Evolutionary conservation across 2,888 invertebrate species (phyloP).

Genomic region (Sialis fuliginosa): DNA sequence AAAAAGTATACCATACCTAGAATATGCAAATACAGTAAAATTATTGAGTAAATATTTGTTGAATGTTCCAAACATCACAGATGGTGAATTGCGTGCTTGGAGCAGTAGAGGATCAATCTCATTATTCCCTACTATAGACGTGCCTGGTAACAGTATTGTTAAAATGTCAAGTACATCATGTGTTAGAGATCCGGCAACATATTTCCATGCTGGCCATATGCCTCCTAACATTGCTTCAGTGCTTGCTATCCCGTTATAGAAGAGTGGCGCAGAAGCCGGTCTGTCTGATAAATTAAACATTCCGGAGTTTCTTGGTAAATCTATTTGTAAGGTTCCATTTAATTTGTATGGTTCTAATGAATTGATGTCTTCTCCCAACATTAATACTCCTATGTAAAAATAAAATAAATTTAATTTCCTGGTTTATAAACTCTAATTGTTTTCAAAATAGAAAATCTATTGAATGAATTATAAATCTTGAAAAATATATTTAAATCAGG

Average conservation of each 20-base stretch:
- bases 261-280: conserved; percentile 11
- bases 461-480: no score
- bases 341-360: conserved; percentile 19
- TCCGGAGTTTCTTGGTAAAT: conserved; percentile 21
- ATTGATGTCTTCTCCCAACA: conserved; percentile 20
- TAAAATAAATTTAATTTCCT: no score
- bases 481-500: no score
- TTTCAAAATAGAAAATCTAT: no score
- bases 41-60: conserved; percentile 27
- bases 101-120: conserved; percentile 22
- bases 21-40: conserved; percentile 41
- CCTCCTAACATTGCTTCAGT: conserved; percentile 18
- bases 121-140: conserved; percentile 28
- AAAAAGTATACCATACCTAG: conserved; percentile 33
- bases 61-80: conserved; percentile 45
- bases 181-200: conserved; percentile 15
- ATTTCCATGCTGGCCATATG: conserved; percentile 32
- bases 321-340: conserved; percentile 21
- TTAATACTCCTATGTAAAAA: conserved; percentile 13
- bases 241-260: conserved; percentile 15
- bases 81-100: conserved; percentile 30
- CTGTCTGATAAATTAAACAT: conserved; percentile 14
- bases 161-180: conserved; percentile 40
- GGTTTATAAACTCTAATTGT: no score
- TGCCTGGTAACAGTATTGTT: conserved; percentile 61